A percentile compares a stretch with the other conserved stretches of the same genome.
These are phyloP conservation scores for Tortrix viridana DNA, from an alignment of 2,888 invertebrate species.

Conservation along the genomic window DNA sequence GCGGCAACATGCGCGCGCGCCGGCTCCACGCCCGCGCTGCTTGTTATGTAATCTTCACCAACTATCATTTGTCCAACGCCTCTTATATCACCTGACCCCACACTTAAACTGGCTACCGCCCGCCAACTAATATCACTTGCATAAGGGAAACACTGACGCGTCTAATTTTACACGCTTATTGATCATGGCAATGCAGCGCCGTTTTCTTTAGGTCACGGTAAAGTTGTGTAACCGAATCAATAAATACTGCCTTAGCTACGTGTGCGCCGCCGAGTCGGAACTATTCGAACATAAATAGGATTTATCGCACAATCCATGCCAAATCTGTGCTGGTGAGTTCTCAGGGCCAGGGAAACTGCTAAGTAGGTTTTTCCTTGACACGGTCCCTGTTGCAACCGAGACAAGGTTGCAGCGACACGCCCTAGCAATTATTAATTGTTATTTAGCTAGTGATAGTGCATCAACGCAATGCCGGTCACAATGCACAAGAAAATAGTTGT, in stretches of 20 bases:
- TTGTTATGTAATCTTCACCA: conserved; percentile 71
- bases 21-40: conserved; percentile 47
- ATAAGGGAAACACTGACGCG: conserved; percentile 21
- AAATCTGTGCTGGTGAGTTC: conserved; percentile 49
- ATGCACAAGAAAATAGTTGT: conserved; percentile 25
- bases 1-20: conserved; percentile 52
- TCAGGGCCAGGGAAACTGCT: conserved; percentile 81
- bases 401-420: conserved; percentile 81
- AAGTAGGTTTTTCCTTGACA: conserved; percentile 83
- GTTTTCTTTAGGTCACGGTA: conserved; percentile 36
- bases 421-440: conserved; percentile 82
- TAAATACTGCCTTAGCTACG: conserved; percentile 26
- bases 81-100: conserved; percentile 57
- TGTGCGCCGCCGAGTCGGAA: conserved; percentile 17
- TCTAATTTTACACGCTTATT: conserved; percentile 30
- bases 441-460: conserved; percentile 68
- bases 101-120: conserved; percentile 34
- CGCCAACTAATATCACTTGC: conserved; percentile 34
- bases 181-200: conserved; percentile 38
- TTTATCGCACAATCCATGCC: conserved; percentile 37
- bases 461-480: conserved; percentile 32
- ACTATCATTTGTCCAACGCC: conserved; percentile 45
- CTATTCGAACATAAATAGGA: conserved; percentile 29
- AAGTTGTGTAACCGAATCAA: conserved; percentile 35
- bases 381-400: conserved; percentile 79